Conservation (phyloP, 2,797 vertebrate genomes). For the Paramormyrops hopkinsi region DNA sequence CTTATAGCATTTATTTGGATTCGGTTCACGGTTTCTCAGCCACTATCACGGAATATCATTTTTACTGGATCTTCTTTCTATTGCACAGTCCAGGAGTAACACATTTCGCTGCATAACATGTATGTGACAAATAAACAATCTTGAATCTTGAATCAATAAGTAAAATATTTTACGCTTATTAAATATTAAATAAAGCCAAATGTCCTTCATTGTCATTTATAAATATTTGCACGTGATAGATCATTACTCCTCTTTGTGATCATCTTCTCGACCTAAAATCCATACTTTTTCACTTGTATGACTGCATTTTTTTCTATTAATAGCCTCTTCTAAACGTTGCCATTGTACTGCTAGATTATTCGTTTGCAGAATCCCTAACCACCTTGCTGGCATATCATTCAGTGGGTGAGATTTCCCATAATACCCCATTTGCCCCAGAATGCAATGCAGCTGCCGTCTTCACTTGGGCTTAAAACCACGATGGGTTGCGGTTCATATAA, state of each 20-base stretch:
- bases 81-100: not conserved
- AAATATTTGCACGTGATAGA: not conserved
- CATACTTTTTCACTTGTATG: not conserved
- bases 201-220: not conserved
- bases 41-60: not conserved
- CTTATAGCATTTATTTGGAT: not conserved
- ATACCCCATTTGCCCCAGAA: not conserved
- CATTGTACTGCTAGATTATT: not conserved
- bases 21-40: not conserved
- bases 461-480: not conserved
- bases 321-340: not conserved
- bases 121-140: not conserved
- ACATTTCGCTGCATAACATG: not conserved
- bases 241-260: not conserved
- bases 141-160: not conserved
- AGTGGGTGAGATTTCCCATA: not conserved
- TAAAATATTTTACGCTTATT: not conserved
- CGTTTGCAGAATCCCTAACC: not conserved
- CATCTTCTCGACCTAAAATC: not conserved
- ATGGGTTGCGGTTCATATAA: not conserved
- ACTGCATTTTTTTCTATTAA: not conserved
- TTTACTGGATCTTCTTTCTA: not conserved
- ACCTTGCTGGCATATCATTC: not conserved
- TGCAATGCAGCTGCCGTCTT: not conserved
- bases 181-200: not conserved